Evolutionary conservation across 2,888 invertebrate genomes (phyloP), one percentile per base, ranked within the genome.

Genomic region (Athalia cordata): DNA sequence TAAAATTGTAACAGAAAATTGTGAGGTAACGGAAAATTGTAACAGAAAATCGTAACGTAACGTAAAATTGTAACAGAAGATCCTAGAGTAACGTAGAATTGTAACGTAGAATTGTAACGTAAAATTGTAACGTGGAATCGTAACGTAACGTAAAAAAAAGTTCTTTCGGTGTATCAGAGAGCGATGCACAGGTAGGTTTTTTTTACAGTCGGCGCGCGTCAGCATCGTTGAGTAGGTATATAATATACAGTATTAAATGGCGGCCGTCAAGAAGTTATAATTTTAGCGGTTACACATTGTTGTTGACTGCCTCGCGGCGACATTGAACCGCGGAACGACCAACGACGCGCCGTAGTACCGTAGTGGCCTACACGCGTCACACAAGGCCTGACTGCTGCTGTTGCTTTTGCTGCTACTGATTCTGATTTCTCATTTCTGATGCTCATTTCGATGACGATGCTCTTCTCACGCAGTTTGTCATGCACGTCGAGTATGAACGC

Each of bases 251-350:
- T 59, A 72, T 72, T 72, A 59, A 72, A 72, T 72, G 72, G 57
- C 59, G 72, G 57, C 59, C 47, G 45, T 15, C 62, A 62, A 5
- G 59, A 59, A 59, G 59, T 59, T 47, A 84, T 89, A 89, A 89
- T 89, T 89, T 89, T 89, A 89, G 89, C 88, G 88, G 85, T 89
- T 89, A 89, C 88, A 86, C 87, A 86, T 88, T 88, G 87, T 89
- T 88, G 86, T 89, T 87, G 86, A 86, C 87, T 84, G 85, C 80
- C 81, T 80, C 79, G 80, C 84, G 82, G 84, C 85, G 86, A 85
- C 86, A 86, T 84, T 86, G 86, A 85, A 87, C 83, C 80, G 81
- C 80, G 78, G 79, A 80, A 80, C 79, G 76, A 77, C 77, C 68
- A 43, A 68, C 77, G 76, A 76, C 72, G 77, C 75, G 75, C 59